These are phyloP conservation scores for Buceros bicornis DNA, from an alignment of 2,797 vertebrate genomes.

Conservation along the genomic window DNA sequence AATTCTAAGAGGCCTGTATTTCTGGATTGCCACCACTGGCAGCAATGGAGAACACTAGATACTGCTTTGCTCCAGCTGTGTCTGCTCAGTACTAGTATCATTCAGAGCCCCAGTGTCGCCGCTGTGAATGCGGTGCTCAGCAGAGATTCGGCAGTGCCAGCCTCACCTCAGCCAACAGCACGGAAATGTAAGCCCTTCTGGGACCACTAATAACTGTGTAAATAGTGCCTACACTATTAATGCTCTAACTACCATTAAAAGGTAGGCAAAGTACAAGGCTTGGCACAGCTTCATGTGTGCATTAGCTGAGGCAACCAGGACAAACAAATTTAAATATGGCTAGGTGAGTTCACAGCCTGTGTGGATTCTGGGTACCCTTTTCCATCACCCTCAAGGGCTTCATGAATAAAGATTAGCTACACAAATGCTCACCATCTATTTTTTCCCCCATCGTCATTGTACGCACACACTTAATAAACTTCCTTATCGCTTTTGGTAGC, in stretches of 20 bases:
- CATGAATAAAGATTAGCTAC: constrained; percentile 82
- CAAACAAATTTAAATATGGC: constrained; percentile 42
- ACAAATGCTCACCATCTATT: constrained; percentile 36
- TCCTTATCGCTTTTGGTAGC: constrained; percentile 75
- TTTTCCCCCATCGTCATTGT: not conserved
- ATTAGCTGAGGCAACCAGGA: constrained; percentile 60
- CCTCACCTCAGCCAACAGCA: constrained; percentile 28
- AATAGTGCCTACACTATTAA: too few species aligned
- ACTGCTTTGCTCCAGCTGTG: constrained; percentile 66
- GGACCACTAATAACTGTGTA: constrained; percentile 34
- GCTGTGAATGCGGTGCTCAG: not conserved
- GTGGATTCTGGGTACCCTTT: constrained; percentile 71
- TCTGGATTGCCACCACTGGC: not conserved
- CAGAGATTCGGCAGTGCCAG: not conserved
- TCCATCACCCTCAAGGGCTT: constrained; percentile 82
- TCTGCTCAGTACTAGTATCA: constrained; percentile 26
- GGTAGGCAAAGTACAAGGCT: constrained; percentile 27
- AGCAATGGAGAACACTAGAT: not conserved
- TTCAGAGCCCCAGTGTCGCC: constrained; percentile 40
- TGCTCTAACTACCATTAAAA: not conserved
- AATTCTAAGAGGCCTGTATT: not conserved
- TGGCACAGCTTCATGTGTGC: constrained; percentile 37
- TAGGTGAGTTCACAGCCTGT: constrained; percentile 23
- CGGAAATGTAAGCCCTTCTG: constrained; percentile 36
- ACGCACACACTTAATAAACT: constrained; percentile 73